These are phyloP conservation scores for Ameiurus melas DNA, from an alignment of 2,113 vertebrate genomes.

Conservation along the genomic window DNA sequence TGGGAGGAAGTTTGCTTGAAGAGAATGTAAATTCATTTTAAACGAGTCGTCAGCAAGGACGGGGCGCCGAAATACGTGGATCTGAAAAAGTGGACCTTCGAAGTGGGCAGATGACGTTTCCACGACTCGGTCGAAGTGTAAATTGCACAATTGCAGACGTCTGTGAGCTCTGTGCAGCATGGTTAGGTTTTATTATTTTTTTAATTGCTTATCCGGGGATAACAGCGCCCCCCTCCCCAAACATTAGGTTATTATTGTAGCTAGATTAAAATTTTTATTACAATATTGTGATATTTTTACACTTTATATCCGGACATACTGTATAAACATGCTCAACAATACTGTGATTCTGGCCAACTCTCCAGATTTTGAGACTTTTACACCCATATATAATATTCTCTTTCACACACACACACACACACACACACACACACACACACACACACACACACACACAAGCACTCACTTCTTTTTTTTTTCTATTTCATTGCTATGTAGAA, in stretches of 20 bases:
- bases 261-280: too few species aligned
- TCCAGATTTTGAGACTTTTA: conserved; percentile 24
- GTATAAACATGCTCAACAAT: not conserved
- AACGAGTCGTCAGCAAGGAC: not conserved
- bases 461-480: not conserved
- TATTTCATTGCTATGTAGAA: conserved; percentile 69
- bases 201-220: too few species aligned
- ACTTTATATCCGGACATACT: not conserved
- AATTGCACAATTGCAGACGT: too few species aligned
- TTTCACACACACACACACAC: conserved; percentile 14
- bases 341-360: not conserved
- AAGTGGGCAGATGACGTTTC: too few species aligned
- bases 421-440: conserved; percentile 35
- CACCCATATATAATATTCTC: not conserved
- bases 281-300: too few species aligned
- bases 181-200: too few species aligned
- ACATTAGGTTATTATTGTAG: not conserved
- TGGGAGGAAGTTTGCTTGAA: not conserved
- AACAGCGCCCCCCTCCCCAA: too few species aligned
- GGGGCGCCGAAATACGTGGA: too few species aligned
- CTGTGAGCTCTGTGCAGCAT: too few species aligned
- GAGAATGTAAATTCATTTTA: not conserved
- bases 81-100: too few species aligned
- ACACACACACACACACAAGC: conserved; percentile 21
- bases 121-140: too few species aligned